A percentile compares a stretch with the other conserved stretches of the same genome.
These are phyloP conservation scores for Cydia pomonella DNA, from an alignment of 1,140 invertebrate genomes.

Conservation along the genomic window DNA sequence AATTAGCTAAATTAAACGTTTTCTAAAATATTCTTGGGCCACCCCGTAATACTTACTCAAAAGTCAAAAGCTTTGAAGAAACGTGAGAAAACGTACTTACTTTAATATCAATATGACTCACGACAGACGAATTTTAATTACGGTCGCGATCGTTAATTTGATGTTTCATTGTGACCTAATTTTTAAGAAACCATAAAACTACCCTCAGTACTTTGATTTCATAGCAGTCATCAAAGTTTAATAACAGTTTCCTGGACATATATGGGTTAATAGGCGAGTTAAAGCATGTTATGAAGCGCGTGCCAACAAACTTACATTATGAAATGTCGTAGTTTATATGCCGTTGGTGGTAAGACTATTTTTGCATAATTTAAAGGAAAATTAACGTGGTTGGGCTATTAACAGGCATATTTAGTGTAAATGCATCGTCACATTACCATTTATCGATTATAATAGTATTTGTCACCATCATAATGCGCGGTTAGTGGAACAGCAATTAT, in stretches of 20 bases:
- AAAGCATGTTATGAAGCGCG: neutral
- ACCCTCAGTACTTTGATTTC: conserved; percentile 28
- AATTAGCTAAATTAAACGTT: too few relatives aligned
- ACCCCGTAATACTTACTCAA: too few relatives aligned
- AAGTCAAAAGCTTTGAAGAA: too few relatives aligned
- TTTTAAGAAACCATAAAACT: conserved; percentile 20
- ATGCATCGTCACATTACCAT: conserved; percentile 2
- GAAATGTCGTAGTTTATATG: neutral
- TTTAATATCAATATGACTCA: neutral
- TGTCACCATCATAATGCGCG: neutral
- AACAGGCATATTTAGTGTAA: neutral
- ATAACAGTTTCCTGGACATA: conserved; percentile 21
- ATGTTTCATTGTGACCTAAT: conserved; percentile 9
- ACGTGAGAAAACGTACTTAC: too few relatives aligned
- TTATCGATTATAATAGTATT: neutral
- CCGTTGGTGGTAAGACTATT: neutral
- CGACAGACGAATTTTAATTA: neutral
- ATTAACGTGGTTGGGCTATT: neutral
- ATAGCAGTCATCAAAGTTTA: conserved; percentile 25
- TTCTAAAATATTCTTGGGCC: too few relatives aligned
- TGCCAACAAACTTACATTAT: neutral
- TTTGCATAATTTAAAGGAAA: neutral
- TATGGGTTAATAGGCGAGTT: conserved; percentile 28
- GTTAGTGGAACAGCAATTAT: neutral
- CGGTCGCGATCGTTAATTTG: neutral